phyloP scores from a whole-genome alignment of 1,140 invertebrate genomes.

The Euura saliciscinereae region DNA sequence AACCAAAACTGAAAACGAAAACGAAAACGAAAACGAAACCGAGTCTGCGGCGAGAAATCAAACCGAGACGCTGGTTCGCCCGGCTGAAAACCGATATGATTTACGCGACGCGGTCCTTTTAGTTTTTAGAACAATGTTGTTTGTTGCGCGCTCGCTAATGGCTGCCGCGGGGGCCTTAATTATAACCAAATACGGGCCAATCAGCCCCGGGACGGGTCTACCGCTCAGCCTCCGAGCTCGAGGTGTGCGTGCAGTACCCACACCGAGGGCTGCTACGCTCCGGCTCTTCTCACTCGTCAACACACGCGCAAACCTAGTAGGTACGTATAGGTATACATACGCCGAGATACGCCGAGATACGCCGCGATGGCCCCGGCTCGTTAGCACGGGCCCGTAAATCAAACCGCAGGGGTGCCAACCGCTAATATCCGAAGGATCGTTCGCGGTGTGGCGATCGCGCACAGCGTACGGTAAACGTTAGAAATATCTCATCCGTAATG shows the following conservation, averaged over 20 bases:
- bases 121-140: slow-evolving; percentile 44
- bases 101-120: slow-evolving; percentile 36
- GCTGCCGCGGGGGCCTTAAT: slow-evolving; percentile 47
- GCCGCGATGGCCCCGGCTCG: slow-evolving; percentile 36
- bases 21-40: too few relatives aligned
- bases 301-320: too few relatives aligned
- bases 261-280: not conserved
- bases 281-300: too few relatives aligned
- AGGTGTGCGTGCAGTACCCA: not conserved
- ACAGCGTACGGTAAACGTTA: slow-evolving; percentile 52
- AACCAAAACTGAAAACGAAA: too few relatives aligned
- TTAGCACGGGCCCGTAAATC: slow-evolving; percentile 56
- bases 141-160: slow-evolving; percentile 43
- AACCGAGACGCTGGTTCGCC: not conserved
- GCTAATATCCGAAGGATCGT: slow-evolving; percentile 48
- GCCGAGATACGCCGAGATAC: slow-evolving; percentile 3
- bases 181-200: slow-evolving; percentile 52
- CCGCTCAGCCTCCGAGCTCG: not conserved
- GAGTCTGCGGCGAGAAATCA: too few relatives aligned
- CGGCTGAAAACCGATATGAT: slow-evolving; percentile 35
- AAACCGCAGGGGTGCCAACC: slow-evolving; percentile 57
- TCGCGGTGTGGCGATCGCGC: slow-evolving; percentile 32
- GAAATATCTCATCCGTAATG: slow-evolving; percentile 58
- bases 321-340: slow-evolving; percentile 11
- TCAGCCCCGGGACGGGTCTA: slow-evolving; percentile 39